phyloP scores from a whole-genome alignment of 2,797 vertebrate species.

The Molossus alvarezi region DNA sequence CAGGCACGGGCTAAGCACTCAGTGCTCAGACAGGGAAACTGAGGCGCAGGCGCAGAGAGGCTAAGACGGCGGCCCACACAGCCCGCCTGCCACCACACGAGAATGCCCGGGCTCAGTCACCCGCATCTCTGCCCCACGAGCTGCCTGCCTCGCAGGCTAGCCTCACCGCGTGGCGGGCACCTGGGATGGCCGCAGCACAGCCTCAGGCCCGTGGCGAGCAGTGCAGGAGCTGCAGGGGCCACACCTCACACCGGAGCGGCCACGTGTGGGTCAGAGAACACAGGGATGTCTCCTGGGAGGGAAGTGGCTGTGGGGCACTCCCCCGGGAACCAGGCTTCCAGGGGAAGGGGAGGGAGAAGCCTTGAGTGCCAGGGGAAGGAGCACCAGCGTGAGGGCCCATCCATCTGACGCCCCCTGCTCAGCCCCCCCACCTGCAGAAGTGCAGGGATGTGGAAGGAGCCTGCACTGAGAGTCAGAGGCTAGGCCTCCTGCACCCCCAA shows the following conservation, averaged over 20 bases:
- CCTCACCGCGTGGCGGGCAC: neutral
- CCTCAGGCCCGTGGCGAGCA: fast-evolving
- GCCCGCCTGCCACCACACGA: neutral
- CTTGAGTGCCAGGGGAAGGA: neutral
- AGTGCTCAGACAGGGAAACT: neutral
- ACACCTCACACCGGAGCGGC: fast-evolving
- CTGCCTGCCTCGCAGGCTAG: neutral
- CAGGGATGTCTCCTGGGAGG: neutral
- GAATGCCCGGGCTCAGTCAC: fast-evolving
- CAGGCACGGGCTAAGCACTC: fast-evolving
- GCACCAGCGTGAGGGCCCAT: too few relatives aligned
- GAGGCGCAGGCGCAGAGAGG: neutral
- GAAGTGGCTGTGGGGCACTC: neutral
- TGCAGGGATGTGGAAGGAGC: neutral
- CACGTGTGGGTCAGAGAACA: neutral
- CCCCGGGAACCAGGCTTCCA: neutral
- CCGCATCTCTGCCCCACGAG: neutral
- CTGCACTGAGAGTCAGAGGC: neutral
- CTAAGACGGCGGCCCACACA: fast-evolving
- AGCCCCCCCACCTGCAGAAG: neutral
- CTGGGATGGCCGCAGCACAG: fast-evolving
- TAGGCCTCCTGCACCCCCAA: neutral
- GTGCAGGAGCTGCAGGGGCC: neutral
- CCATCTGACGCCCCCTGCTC: too few relatives aligned
- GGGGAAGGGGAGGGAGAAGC: neutral